phyloP scores from a whole-genome alignment of 2,113 vertebrate species.

The Eupsittula cactorum region DNA sequence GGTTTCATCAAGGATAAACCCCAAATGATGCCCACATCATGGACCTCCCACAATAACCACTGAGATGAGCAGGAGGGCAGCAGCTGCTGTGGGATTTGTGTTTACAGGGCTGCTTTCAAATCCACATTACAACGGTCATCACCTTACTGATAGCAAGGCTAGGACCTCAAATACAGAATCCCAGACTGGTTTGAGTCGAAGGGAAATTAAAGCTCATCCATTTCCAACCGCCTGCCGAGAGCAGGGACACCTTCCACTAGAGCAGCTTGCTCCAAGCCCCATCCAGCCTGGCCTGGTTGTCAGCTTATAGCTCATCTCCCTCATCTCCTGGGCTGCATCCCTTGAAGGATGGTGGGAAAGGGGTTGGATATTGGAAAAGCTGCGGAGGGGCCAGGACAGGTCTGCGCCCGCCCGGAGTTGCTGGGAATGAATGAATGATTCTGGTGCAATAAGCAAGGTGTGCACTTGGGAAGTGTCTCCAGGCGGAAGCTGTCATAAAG shows the following conservation, averaged over 20 bases:
- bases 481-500: background rate
- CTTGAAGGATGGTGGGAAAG: accelerated
- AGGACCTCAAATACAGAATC: background rate
- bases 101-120: background rate
- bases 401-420: background rate
- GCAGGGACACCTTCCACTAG: background rate
- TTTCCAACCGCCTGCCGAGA: background rate
- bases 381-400: background rate
- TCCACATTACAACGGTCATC: accelerated
- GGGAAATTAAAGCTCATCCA: background rate
- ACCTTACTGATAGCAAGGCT: accelerated
- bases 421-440: background rate
- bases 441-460: background rate
- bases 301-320: accelerated
- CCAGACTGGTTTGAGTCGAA: background rate
- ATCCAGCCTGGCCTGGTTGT: background rate
- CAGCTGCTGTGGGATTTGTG: background rate
- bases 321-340: background rate
- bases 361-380: accelerated
- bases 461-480: background rate
- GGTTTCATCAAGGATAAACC: background rate
- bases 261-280: background rate
- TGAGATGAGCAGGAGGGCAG: background rate
- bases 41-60: accelerated
- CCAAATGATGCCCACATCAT: background rate